phyloP scores from a whole-genome alignment of 2,797 vertebrate genomes.

The Leptodactylus fallax region DNA sequence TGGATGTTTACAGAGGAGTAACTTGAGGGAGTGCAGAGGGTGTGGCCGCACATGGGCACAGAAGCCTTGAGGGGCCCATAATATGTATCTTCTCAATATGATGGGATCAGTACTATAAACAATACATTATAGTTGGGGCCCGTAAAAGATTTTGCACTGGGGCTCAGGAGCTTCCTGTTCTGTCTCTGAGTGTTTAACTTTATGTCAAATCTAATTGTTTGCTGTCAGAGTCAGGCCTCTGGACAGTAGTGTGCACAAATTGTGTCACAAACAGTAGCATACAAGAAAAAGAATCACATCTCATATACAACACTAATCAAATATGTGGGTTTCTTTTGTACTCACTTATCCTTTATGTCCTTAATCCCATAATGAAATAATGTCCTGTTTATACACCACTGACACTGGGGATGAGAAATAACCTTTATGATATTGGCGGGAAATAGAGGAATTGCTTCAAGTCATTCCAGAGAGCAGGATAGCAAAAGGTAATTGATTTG shows the following conservation, averaged over 20 bases:
- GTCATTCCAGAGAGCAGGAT: conserved; percentile 22
- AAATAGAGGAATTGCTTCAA: conserved; percentile 28
- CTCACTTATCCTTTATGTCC: neutral
- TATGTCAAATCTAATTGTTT: neutral
- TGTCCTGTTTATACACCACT: conserved; percentile 16
- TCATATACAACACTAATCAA: neutral
- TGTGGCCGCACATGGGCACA: no score
- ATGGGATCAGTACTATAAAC: no score
- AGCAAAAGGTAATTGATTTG: conserved; percentile 32
- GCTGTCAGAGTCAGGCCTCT: no score
- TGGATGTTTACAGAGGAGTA: no score
- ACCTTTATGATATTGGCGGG: conserved; percentile 33
- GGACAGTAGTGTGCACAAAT: no score
- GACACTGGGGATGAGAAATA: conserved; percentile 35
- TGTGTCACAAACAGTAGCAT: neutral
- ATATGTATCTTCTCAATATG: no score
- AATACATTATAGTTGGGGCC: no score
- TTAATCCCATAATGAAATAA: conserved; percentile 11
- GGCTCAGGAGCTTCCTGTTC: no score
- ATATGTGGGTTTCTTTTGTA: neutral
- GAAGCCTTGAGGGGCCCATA: no score
- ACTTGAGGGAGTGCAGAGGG: no score
- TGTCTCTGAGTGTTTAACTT: neutral
- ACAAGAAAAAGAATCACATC: neutral
- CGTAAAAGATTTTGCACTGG: no score